Percentiles rank a stretch among this genome's conserved stretches.
phyloP scores from a whole-genome alignment of 2,113 vertebrate genomes.

The Turdus rufiventris region DNA sequence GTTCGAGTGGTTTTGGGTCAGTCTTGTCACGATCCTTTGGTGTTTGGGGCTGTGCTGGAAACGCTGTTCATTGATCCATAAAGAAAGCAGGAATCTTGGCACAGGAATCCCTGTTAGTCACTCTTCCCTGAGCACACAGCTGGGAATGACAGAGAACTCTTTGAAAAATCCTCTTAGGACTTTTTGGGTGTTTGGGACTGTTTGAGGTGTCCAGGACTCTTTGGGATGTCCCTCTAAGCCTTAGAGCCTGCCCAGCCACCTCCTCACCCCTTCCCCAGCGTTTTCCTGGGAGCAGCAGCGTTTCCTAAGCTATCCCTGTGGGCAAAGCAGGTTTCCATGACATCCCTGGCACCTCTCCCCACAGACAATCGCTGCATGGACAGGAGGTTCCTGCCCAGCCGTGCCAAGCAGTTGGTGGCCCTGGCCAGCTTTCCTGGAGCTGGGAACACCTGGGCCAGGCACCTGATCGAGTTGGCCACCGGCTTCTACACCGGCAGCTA shows the following conservation, averaged over 20 bases:
- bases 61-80: fast-evolving
- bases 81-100: not conserved
- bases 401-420: conserved; percentile 84
- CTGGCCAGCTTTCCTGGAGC: conserved; percentile 95
- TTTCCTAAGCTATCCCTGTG: fast-evolving
- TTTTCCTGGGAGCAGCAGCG: fast-evolving
- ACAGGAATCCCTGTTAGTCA: not conserved
- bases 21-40: fast-evolving
- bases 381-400: conserved; percentile 85
- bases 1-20: not conserved
- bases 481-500: conserved; percentile 97
- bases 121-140: not conserved
- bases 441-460: conserved; percentile 96
- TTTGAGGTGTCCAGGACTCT: not conserved
- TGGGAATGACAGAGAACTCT: not conserved
- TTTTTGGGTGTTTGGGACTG: fast-evolving
- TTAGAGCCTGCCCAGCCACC: not conserved
- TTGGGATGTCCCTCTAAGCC: not conserved
- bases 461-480: conserved; percentile 93
- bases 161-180: not conserved
- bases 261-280: fast-evolving
- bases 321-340: fast-evolving
- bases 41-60: fast-evolving
- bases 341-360: not conserved
- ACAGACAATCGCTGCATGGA: conserved; percentile 98